A percentile compares a stretch with the other conserved stretches of the same genome.
Evolutionary conservation across 2,888 invertebrate species (phyloP).

Genomic region (Copidosoma aretas): DNA sequence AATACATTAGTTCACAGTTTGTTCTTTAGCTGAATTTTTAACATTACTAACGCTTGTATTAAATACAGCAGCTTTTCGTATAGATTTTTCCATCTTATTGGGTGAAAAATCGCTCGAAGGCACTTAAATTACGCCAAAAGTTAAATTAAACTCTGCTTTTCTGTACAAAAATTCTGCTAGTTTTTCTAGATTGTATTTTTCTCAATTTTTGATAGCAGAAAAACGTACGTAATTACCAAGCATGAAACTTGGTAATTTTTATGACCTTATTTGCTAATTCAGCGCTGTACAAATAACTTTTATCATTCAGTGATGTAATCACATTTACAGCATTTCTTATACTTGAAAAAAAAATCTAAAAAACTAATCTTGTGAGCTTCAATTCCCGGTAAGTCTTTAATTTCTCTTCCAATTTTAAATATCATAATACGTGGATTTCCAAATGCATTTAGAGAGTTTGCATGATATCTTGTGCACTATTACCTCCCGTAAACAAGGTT

Average conservation of each 20-base stretch:
- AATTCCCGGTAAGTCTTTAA: background rate
- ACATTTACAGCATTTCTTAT: background rate
- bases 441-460: slow-evolving; percentile 1
- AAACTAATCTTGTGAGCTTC: background rate
- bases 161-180: background rate
- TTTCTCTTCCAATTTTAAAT: background rate
- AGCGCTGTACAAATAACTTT: background rate
- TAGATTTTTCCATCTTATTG: background rate
- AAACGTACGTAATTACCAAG: background rate
- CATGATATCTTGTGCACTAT: slow-evolving; percentile 5
- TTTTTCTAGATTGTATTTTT: background rate
- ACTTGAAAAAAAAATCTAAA: background rate
- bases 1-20: background rate
- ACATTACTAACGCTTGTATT: background rate
- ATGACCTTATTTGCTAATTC: background rate
- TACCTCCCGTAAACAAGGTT: background rate
- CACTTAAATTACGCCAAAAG: background rate
- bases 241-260: slow-evolving; percentile 1
- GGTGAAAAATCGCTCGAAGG: background rate
- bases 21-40: background rate
- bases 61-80: background rate
- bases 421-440: background rate
- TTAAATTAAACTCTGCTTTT: background rate
- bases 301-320: background rate
- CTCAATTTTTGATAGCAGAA: background rate